Base-by-base conservation (phyloP, 2,113 vertebrate genomes). In the Phalacrocorax aristotelis region DNA sequence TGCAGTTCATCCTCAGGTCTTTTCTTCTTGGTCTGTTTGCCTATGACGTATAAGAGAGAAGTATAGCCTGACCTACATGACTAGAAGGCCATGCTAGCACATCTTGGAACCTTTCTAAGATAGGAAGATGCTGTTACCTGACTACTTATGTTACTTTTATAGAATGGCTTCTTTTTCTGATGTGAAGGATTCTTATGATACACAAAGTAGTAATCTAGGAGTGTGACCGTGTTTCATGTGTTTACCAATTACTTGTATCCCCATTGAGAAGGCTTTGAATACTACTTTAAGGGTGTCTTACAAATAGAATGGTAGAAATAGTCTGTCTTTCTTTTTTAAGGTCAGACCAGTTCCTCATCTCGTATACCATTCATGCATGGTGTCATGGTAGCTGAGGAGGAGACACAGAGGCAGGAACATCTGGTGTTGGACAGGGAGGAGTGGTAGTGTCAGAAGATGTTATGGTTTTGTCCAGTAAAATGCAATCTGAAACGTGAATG, bases 321-420 rank as follows among this genome's bases (percentile, higher is more conserved):
- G 7, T 57, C 0, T 17, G 34, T 32, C 8, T 17, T 16, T 34
- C 49, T 95, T 75, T 81, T 68, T 34, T 51, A 26, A 57, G 10
- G 38, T 72, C 7, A 72, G 1, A 22, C 32, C 13, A 13, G 14
- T 82, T 88, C 29, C 17, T 93, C 7, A 11, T 87, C 30, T 79
- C 1, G 0, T 82, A 1, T 44, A 15, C 12, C 4, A 11, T 54
- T 87, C 0, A 1, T 42, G 20, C 4, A 0, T 46, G 20, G 8
- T 48, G 11, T 80, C 7, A 2, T 21, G 15, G 15, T 86, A 54
- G 29, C 58, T 78, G 64, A 61, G 49, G 57, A 57, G 55, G 36
- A 85, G 52, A 64, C n/a, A 12, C 34, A 66, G 57, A 62, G 42
- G 34, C 44, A 77, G 76, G 64, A 74, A 36, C 36, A 19, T 38